Base-by-base conservation (phyloP, 2,797 vertebrate species). In the Mormyrus hasselquistii region DNA sequence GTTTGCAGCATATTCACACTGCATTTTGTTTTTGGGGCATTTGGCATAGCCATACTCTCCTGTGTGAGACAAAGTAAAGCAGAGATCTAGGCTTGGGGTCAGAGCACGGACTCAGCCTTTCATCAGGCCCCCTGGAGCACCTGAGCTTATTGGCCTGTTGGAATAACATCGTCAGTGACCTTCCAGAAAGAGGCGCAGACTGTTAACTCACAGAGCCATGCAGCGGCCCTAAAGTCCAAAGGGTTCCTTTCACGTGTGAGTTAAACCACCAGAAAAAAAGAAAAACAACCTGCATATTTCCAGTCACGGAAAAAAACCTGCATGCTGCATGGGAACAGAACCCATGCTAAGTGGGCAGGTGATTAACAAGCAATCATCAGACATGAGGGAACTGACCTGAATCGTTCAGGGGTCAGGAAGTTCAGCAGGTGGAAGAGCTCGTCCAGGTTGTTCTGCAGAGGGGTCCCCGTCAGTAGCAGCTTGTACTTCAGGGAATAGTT, bases 401-500 rank as follows among this genome's bases (percentile, higher is more conserved):
- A 99, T 93, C 98, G 95, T 95, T 98, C 97, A 0, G 98, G 98
- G 0, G 98, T 99, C 92, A 99, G 96, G 94, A 99, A 99, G 95
- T 99, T 99, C 89, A 99, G 97, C 90, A 99, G 95, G 92, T 99
- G 98, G 94, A 99, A 99, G 83, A 99, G 94, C 90, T 99, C 98
- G 92, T 99, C 98, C 50, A 99, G 95, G 93, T 99, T 99, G 95
- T 99, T 99, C 92, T 99, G 98, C 79, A 99, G 94, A 0, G 98
- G 98, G 16, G 98, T 99, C 92, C 98, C 98, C 0, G 98, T 99
- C 91, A 99, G 95, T 90, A 99, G 96, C 90, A 99, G 95, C 89
- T 99, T 99, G 93, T 99, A 98, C 92, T 99, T 98, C 88, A 99
- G 97, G 1, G 98, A 96, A 92, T 99, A 99, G 92, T 98, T 98